Conservation (phyloP, 2,113 vertebrate species). For the Neotoma lepida region DNA sequence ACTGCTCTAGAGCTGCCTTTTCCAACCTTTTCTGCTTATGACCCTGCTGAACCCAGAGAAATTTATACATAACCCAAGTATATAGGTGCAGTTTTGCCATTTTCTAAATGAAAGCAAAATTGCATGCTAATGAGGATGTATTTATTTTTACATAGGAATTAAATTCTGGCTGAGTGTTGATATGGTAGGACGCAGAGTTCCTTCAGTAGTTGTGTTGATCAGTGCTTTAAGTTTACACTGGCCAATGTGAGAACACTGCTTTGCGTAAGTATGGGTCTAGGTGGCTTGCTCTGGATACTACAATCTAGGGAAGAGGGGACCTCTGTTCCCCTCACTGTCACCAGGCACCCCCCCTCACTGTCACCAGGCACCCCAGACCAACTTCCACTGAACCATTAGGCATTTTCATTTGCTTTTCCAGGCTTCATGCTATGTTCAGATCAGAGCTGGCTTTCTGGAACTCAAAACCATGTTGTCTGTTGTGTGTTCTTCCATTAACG, state of each 20-base stretch:
- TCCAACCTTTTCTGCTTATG: background rate
- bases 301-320: background rate
- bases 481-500: background rate
- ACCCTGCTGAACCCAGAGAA: background rate
- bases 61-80: too few relatives aligned
- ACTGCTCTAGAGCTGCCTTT: background rate
- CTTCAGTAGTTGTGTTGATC: background rate
- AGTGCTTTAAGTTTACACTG: background rate
- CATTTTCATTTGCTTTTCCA: background rate
- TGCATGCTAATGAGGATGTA: too few relatives aligned
- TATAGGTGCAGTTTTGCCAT: background rate
- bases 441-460: background rate
- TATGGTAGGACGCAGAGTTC: background rate
- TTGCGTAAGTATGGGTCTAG: background rate
- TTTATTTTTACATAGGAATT: background rate
- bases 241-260: background rate
- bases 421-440: background rate
- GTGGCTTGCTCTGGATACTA: background rate
- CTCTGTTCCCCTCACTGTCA: accelerated
- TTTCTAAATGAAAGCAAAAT: background rate
- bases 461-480: background rate
- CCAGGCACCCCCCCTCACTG: too few relatives aligned
- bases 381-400: background rate
- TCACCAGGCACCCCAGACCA: accelerated
- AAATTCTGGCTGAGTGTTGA: background rate